Base-by-base conservation (phyloP, 2,113 vertebrate species). In the Pelvicachromis taeniatus region DNA sequence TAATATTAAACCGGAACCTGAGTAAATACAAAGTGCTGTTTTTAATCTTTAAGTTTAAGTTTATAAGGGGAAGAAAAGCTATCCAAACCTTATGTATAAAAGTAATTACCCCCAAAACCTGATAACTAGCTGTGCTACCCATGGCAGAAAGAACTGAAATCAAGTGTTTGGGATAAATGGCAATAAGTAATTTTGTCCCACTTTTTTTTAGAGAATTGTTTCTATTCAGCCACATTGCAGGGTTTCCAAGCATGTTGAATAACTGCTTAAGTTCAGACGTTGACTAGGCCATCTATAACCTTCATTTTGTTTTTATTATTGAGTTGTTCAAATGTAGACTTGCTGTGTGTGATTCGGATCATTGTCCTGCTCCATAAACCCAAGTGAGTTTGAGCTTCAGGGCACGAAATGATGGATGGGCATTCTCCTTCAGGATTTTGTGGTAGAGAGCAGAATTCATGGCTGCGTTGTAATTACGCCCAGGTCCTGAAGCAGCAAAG, bases 401-500 rank as follows among this genome's bases (percentile, higher is more conserved):
- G 38, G 2, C 21, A 16, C 21, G 38, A 68, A 68, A 61, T n/a
- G 9, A 35, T 61, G 17, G 58, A 61, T 35, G 58, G 5, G 58
- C n/a, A 52, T 52, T 19, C 50, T 9, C 19, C 50, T 50, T 8
- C 3, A 14, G 61, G 61, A 14, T 68, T 42, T 65, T 50, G 21
- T 68, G 35, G 63, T 42, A 42, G 63, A 23, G 12, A 68, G n/a
- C 35, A 68, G 35, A 21, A 16, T 8, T 42, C 35, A 55, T n/a
- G 17, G 50, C 19, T 42, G 40, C 0, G 11, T 17, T 59, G 29
- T 59, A 59, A 0, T 0, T 35, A 61, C 31, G 19, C 31, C 1
- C 58, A 61, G 17, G 58, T 61, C 31, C 58, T 35, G 31, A 61
- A 61, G 35, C 31, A 61, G 31, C 58, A 4, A n/a, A n/a, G 35